Conservation (phyloP, 2,113 vertebrate species). For the Psophia crepitans region DNA sequence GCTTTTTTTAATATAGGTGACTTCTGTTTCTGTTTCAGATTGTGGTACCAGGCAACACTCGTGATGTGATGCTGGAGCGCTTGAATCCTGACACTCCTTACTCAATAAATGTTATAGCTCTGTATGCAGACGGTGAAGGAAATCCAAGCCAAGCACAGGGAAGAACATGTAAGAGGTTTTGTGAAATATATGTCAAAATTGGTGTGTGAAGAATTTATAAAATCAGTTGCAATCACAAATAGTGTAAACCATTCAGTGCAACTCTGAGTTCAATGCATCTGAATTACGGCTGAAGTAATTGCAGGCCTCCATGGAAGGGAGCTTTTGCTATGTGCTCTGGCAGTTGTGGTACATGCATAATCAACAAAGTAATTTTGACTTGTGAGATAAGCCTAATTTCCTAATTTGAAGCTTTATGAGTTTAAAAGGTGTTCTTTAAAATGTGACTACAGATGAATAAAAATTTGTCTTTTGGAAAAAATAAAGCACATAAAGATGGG, state of each 20-base stretch:
- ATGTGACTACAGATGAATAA: neutral
- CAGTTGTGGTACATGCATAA: neutral
- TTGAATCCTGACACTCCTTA: slow-evolving; percentile 89
- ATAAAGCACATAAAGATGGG: neutral
- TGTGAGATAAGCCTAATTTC: neutral
- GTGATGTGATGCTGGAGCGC: slow-evolving; percentile 84
- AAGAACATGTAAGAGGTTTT: slow-evolving; percentile 84
- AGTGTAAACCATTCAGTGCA: neutral
- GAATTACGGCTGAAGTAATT: neutral
- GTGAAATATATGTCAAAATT: neutral
- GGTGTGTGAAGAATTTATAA: neutral
- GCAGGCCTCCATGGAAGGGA: neutral
- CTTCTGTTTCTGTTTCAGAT: slow-evolving; percentile 73
- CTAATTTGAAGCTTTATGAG: neutral
- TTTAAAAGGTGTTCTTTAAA: neutral
- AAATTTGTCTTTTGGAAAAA: neutral
- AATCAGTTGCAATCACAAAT: neutral
- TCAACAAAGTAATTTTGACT: neutral
- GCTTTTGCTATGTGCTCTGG: neutral
- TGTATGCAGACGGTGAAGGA: slow-evolving; percentile 90
- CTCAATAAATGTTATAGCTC: slow-evolving; percentile 80
- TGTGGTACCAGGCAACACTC: slow-evolving; percentile 84
- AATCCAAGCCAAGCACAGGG: slow-evolving; percentile 76
- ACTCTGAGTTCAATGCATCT: neutral
- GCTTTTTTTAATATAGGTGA: neutral